phyloP scores from a whole-genome alignment of 2,888 invertebrate genomes.

The Antheraea yamamai region DNA sequence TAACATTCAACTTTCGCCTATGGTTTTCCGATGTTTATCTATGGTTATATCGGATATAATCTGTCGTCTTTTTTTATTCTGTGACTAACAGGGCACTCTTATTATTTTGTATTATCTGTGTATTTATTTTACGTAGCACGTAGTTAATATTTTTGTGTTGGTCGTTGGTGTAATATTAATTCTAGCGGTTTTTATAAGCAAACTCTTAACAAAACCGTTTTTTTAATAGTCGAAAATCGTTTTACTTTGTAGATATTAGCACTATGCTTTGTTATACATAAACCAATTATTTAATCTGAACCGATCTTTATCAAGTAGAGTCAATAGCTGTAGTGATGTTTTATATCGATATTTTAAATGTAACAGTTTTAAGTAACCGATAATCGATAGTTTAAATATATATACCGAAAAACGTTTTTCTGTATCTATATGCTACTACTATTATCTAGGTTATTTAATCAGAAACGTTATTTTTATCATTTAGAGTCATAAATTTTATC shows the following conservation, averaged over 20 bases:
- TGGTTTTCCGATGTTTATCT: constrained; percentile 14
- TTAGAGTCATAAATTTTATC: too few species aligned
- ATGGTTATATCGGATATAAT: constrained; percentile 20
- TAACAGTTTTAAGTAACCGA: background rate
- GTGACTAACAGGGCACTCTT: constrained; percentile 6
- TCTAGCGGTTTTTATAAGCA: background rate
- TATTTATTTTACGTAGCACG: background rate
- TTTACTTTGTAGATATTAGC: background rate
- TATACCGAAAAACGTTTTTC: too few species aligned
- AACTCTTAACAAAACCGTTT: background rate
- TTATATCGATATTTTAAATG: background rate
- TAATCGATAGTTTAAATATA: too few species aligned
- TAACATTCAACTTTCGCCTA: constrained; percentile 29
- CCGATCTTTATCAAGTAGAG: background rate
- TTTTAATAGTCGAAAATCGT: background rate
- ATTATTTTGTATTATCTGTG: constrained; percentile 7
- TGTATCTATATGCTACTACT: too few species aligned
- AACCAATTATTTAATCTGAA: background rate
- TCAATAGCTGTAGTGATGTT: background rate
- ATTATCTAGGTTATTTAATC: too few species aligned
- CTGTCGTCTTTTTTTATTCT: constrained; percentile 1
- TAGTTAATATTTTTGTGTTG: background rate
- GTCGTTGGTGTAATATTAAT: constrained; percentile 3
- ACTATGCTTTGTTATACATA: background rate
- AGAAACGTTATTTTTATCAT: too few species aligned